Percentiles rank a stretch among this genome's conserved stretches.
These are phyloP conservation scores for Raja brachyura DNA, from an alignment of 2,113 vertebrate species.

Conservation along the genomic window DNA sequence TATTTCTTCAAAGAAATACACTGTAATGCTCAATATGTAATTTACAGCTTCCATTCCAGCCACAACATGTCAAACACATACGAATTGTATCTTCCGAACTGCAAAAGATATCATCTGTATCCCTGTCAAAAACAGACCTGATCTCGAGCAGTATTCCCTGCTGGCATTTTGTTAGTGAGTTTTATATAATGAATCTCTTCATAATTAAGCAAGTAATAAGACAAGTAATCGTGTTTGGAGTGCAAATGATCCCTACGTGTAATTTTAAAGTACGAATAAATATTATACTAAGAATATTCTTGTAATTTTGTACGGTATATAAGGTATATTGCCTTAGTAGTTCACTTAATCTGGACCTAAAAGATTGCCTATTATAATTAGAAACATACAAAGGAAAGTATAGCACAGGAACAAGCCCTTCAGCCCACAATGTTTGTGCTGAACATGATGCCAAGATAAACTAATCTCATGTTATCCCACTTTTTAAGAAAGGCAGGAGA, in stretches of 20 bases:
- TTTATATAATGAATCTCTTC: background rate
- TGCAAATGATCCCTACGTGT: background rate
- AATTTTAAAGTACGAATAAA: background rate
- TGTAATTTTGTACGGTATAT: background rate
- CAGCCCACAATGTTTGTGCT: too few relatives aligned
- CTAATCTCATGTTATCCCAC: too few relatives aligned
- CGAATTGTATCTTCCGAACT: background rate
- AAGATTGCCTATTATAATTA: background rate
- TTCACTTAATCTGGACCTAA: background rate
- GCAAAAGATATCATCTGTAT: background rate
- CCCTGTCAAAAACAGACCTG: background rate
- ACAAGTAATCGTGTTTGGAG: background rate
- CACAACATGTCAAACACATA: background rate
- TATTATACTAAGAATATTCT: background rate
- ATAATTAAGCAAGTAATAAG: background rate
- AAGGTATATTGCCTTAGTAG: background rate
- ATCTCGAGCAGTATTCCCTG: background rate
- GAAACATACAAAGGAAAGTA: too few relatives aligned
- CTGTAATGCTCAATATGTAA: background rate
- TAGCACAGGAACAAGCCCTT: too few relatives aligned
- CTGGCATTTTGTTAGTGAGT: background rate
- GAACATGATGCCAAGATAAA: too few relatives aligned
- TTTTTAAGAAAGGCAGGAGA: too few relatives aligned
- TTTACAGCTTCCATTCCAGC: background rate
- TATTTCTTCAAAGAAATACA: background rate